Conservation (phyloP, 1,140 invertebrate genomes). For the Drosophila saltans region DNA sequence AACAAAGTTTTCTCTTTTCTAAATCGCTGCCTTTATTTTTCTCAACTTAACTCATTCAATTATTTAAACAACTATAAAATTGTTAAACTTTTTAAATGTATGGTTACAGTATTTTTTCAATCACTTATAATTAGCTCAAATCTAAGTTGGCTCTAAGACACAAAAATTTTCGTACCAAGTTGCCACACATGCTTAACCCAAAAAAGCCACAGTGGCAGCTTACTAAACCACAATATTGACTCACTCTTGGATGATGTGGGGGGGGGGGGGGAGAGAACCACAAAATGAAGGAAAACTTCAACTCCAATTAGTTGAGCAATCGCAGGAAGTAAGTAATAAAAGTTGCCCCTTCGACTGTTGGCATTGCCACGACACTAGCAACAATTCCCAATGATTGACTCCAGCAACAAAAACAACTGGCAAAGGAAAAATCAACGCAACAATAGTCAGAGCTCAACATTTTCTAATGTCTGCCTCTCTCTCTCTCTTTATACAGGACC, state of each 20-base stretch:
- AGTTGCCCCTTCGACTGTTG: conserved; percentile 27
- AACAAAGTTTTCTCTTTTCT: too few relatives aligned
- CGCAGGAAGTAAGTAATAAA: conserved; percentile 56
- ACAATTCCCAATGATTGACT: conserved; percentile 49
- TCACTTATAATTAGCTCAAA: conserved; percentile 19
- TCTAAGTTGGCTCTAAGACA: background rate
- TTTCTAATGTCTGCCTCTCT: conserved; percentile 39
- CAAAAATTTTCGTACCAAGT: background rate
- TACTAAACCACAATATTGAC: conserved; percentile 2
- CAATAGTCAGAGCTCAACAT: conserved; percentile 30
- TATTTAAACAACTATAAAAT: too few relatives aligned
- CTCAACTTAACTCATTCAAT: background rate
- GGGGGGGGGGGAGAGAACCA: background rate
- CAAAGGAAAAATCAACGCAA: conserved; percentile 34
- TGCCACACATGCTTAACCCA: background rate
- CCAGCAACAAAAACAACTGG: background rate
- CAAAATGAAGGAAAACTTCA: conserved; percentile 49
- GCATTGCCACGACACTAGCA: conserved; percentile 5
- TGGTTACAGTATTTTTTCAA: background rate
- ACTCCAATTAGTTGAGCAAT: conserved; percentile 70
- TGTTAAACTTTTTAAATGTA: too few relatives aligned
- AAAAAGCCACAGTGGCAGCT: background rate
- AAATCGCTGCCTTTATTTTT: too few relatives aligned
- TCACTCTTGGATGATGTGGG: background rate
- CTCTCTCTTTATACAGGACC: conserved; percentile 27